Evolutionary conservation across 2,888 invertebrate genomes (phyloP), one percentile per base, ranked within the genome.

Genomic region (Mimas tiliae): DNA sequence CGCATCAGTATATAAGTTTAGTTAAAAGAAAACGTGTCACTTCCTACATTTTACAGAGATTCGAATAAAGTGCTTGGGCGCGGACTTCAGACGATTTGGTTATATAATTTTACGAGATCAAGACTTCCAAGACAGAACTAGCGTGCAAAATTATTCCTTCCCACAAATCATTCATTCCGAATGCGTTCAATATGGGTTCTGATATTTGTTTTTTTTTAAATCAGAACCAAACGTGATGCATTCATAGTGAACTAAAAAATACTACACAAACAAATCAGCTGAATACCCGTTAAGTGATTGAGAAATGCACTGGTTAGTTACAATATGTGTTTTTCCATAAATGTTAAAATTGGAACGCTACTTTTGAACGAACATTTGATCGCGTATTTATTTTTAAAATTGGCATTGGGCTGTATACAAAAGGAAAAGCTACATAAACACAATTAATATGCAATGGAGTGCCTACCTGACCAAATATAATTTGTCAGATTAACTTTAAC

Each of bases 261-360:
- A 34, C 16, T 34, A 12, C 51, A 34, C 55, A 55, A 38, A 55
- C 55, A 55, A 55, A 55, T 55, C 34, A 55, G 9, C 55, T 55
- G 55, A 34, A 55, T 55, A 34, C 16, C 55, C 65, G 72, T 67
- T 70, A 74, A 72, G 71, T 73, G 68, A 72, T 72, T 67, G 65
- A 69, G 70, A 72, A 73, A 38, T 69, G 64, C 67, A 67, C 70
- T 66, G 69, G 71, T 69, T 67, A 55, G 71, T 71, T 71, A 70
- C 67, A 70, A 65, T 72, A 73, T 67, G 55, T 65, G 55, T 65
- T 71, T 73, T 75, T 70, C 58, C 67, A 68, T 72, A 70, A 69
- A 71, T 77, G 72, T 75, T 67, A 65, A 73, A 72, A 70, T 68
- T 74, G 69, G 70, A 74, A 75, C 68, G 68, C 68, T 64, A 70